These are phyloP conservation scores for Polyodon spathula DNA, from an alignment of 2,113 vertebrate species.

Conservation along the genomic window DNA sequence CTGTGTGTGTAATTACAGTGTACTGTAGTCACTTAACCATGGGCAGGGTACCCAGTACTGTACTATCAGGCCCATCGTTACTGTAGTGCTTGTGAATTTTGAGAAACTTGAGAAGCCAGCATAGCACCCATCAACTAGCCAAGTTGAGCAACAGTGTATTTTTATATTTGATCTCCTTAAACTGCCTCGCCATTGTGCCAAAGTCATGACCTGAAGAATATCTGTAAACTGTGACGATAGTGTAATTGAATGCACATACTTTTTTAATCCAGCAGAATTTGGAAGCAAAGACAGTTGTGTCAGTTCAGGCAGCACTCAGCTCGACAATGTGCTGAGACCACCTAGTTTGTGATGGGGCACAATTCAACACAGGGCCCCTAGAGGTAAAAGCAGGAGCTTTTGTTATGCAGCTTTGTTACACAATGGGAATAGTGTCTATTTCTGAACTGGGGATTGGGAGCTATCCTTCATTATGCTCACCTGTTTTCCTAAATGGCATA, in stretches of 20 bases:
- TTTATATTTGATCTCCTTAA: not conserved
- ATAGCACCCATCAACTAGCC: not conserved
- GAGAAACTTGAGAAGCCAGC: not conserved
- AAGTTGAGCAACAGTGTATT: not conserved
- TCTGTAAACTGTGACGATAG: not conserved
- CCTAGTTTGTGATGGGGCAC: conserved; percentile 22
- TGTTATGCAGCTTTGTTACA: conserved; percentile 33
- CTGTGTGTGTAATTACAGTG: too few species aligned
- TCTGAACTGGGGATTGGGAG: conserved; percentile 39
- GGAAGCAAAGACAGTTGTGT: conserved; percentile 2
- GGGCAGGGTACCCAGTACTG: too few species aligned
- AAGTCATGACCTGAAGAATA: not conserved
- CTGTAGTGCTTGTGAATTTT: too few species aligned
- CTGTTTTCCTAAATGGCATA: conserved; percentile 57
- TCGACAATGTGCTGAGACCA: conserved; percentile 13
- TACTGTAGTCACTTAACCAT: too few species aligned
- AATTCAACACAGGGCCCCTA: conserved; percentile 19
- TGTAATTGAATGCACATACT: not conserved
- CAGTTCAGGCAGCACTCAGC: not conserved
- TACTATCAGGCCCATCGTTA: too few species aligned
- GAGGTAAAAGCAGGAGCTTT: conserved; percentile 26
- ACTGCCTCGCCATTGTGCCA: not conserved
- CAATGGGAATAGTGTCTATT: conserved; percentile 46
- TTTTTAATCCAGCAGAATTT: not conserved
- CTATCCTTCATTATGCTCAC: conserved; percentile 60